phyloP scores from a whole-genome alignment of 2,113 vertebrate genomes.

The Leptobrachium leishanense region DNA sequence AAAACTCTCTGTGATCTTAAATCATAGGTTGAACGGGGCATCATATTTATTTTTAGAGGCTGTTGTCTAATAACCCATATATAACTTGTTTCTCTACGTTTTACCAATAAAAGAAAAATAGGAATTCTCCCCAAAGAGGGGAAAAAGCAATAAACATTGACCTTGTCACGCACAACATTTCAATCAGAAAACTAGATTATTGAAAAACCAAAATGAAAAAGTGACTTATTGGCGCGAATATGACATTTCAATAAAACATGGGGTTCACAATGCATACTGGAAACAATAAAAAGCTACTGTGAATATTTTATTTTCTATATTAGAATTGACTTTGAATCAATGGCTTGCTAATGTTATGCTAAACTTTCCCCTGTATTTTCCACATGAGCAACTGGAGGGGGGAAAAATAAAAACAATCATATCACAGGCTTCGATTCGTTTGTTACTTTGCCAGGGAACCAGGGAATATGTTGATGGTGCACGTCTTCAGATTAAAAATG shows the following conservation, averaged over 20 bases:
- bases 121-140: conserved; percentile 22
- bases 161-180: conserved; percentile 8
- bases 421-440: not conserved
- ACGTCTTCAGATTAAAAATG: not conserved
- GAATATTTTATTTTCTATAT: conserved; percentile 54
- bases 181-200: conserved; percentile 35
- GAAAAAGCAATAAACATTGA: conserved; percentile 47
- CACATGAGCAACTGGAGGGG: not conserved
- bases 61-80: not conserved
- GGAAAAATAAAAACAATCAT: not conserved
- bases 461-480: not conserved
- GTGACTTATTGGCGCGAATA: conserved; percentile 47
- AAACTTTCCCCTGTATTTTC: conserved; percentile 12
- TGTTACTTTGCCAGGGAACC: no score
- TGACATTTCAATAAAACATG: conserved; percentile 39
- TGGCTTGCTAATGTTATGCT: conserved; percentile 35
- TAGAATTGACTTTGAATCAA: conserved; percentile 44
- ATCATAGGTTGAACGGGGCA: not conserved
- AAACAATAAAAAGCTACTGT: conserved; percentile 39
- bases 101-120: conserved; percentile 19
- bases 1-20: not conserved
- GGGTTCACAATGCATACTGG: conserved; percentile 30
- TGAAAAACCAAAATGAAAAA: conserved; percentile 44
- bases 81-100: not conserved
- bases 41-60: not conserved